Conservation (phyloP, 2,113 vertebrate genomes). For the Hemichromis elongatus region DNA sequence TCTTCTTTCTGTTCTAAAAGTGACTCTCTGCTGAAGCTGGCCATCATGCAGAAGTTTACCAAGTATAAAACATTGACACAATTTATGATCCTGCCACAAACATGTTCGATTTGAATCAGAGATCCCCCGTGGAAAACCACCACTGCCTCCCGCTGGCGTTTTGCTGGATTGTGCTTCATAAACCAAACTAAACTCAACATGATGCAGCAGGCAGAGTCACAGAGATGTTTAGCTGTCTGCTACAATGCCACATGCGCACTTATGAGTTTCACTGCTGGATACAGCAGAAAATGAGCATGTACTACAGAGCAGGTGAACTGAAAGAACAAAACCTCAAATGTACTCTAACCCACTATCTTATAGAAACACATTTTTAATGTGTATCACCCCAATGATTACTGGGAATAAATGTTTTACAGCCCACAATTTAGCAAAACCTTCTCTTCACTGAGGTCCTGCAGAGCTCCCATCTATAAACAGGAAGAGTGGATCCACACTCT, state of each 20-base stretch:
- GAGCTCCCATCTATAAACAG: background rate
- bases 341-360: background rate
- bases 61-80: background rate
- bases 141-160: background rate
- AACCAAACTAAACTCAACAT: slow-evolving; percentile 1
- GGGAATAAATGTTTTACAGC: background rate
- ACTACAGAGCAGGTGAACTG: background rate
- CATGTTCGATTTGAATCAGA: background rate
- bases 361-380: background rate
- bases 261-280: background rate
- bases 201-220: background rate
- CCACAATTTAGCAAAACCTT: background rate
- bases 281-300: background rate
- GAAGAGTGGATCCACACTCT: background rate
- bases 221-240: background rate
- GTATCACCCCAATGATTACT: background rate
- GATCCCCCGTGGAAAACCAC: background rate
- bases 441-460: background rate
- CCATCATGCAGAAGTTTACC: background rate
- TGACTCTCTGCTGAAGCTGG: background rate
- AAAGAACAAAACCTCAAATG: background rate
- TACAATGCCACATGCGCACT: background rate
- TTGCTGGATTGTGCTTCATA: background rate
- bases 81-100: background rate
- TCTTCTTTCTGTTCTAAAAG: background rate